A percentile compares a stretch with the other conserved stretches of the same genome.
These are phyloP conservation scores for Propsilocerus akamusi DNA, from an alignment of 1,140 invertebrate species.

Conservation along the genomic window DNA sequence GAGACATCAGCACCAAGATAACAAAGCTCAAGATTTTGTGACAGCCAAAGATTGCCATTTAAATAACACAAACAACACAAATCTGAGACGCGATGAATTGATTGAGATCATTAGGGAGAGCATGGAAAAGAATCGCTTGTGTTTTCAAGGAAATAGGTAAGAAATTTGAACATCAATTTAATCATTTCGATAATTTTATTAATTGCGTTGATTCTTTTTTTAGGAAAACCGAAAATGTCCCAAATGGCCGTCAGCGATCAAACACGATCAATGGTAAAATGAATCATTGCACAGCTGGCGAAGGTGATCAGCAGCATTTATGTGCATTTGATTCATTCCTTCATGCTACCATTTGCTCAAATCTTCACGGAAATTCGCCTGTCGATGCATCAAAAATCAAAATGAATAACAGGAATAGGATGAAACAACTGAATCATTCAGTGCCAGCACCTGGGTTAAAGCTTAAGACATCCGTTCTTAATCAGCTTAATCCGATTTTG, in stretches of 20 bases:
- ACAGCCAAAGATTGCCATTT: slow-evolving; percentile 15
- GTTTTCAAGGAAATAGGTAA: slow-evolving; percentile 60
- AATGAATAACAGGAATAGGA: slow-evolving; percentile 7
- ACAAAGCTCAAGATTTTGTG: background rate
- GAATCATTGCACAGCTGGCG: slow-evolving; percentile 11
- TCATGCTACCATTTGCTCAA: slow-evolving; percentile 31
- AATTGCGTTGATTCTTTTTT: slow-evolving; percentile 5
- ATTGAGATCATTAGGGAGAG: slow-evolving; percentile 75
- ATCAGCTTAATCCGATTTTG: slow-evolving; percentile 6
- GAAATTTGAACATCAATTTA: slow-evolving; percentile 5
- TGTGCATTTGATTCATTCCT: slow-evolving; percentile 38
- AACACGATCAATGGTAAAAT: slow-evolving; percentile 17
- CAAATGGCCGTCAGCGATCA: slow-evolving; percentile 28
- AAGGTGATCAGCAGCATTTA: slow-evolving; percentile 26
- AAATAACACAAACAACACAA: slow-evolving; percentile 9
- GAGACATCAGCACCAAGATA: slow-evolving; percentile 6
- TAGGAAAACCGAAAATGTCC: slow-evolving; percentile 22
- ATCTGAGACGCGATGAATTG: slow-evolving; percentile 31
- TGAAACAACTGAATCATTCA: background rate
- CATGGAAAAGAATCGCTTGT: slow-evolving; percentile 78
- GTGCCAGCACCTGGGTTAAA: background rate
- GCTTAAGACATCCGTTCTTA: slow-evolving; percentile 8
- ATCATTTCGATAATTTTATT: background rate
- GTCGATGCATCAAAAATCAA: background rate
- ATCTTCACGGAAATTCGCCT: too few relatives aligned